Base-by-base conservation (phyloP, 1,140 invertebrate species). In the Linepithema humile region DNA sequence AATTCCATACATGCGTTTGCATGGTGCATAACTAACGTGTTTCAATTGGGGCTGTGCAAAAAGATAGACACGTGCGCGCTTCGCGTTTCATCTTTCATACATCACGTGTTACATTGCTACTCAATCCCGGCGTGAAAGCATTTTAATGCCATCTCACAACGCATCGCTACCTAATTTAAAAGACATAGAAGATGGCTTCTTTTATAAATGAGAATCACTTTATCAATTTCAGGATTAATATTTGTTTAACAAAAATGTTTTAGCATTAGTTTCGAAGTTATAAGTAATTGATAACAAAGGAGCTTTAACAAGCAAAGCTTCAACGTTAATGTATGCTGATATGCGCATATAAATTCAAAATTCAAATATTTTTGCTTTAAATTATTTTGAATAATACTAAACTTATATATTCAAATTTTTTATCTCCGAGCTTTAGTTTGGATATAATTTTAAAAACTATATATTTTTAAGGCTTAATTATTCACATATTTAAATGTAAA, bases 21-120 rank as follows among this genome's bases (percentile, higher is more conserved):
- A 69, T 35, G 72, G 57, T 32, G 23, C 35, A 72, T 80, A 84
- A 84, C 85, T 43, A 78, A 69, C 55, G 50, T 72, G 59, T 84
- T 82, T 60, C 69, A 69, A 69, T 69, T 70, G 35, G 23, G 35
- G 7, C 23, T 23, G 45, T 69, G 48, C 35, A 69, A 69, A 67
- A 78, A 80, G 53, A 15, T 1, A 15, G 2, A 23, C 64, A 69
- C 75, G 64, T 69, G 35, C 40, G 23, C 23, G 7, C 53, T 20
- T 69, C 32, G 32, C 29, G 40, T 74, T 75, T n/a, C n/a, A n/a
- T n/a, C n/a, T 75, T 74, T 75, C n/a, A 45, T 53, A 60, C 57
- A 20, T 29, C 50, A 74, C 43, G 43, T 60, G 70, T 50, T 43
- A 73, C 57, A 35, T 53, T n/a, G 67, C 29, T 5, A 35, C n/a